Evolutionary conservation across 2,797 vertebrate genomes (phyloP), one percentile per base, ranked within the genome.

Genomic region (Antrozous pallidus): DNA sequence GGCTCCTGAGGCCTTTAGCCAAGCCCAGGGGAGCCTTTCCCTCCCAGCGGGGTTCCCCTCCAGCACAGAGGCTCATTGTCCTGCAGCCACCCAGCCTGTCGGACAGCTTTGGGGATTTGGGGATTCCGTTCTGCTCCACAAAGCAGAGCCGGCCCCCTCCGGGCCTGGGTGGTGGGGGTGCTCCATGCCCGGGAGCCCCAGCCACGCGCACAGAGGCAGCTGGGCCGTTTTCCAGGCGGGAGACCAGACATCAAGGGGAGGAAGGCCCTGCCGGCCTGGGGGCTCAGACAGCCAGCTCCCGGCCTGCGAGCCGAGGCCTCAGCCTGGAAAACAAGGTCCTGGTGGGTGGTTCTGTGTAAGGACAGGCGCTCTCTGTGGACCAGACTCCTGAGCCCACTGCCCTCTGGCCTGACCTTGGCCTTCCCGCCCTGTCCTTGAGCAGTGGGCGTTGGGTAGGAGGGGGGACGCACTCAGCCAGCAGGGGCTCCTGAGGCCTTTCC

Each of bases 21-120:
- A 38, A 36, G 26, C 38, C 16, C 88, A 18, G 7, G 17, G 58
- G 74, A 82, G 47, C 9, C 42, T 45, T 78, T 26, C 1, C 38
- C 28, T 78, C 73, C 16, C 90, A 47, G 65, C 78, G 75, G 80
- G 63, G 45, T 31, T 82, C 93, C 31, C 28, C 24, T 7, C 63
- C 81, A 85, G 74, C 81, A 96, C 42, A 97, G 90, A 94, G 91
- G 88, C 84, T 28, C 61, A 79, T 96, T 97, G 96, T 97, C 63
- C 92, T 28, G 38, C 94, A 91, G 93, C 47, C 85, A 56, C 92
- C 90, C 70, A 51, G 96, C 97, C 90, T 28, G 97, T 95, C 84
- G 3, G 85, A 83, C 96, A 74, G 54, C 97, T 96, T 89, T 56
- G 75, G 79, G 71, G 79, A 88, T 83, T 82, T 81, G 71, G 79